Percentiles rank a stretch among this genome's conserved stretches.
These are phyloP conservation scores for Lucifuga dentata DNA, from an alignment of 2,113 vertebrate species.

Conservation along the genomic window DNA sequence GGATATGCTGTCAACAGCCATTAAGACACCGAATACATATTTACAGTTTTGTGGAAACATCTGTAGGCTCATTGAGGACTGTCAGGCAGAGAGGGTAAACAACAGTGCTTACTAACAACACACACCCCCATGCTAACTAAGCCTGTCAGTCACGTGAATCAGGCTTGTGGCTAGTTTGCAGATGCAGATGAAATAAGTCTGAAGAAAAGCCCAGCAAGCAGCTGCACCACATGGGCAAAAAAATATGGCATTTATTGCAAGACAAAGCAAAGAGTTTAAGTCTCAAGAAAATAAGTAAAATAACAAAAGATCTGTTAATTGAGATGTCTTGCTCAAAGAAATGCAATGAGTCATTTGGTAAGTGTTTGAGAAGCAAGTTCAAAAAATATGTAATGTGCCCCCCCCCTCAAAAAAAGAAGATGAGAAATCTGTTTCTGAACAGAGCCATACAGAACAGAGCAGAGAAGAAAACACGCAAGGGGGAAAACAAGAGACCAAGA, in stretches of 20 bases:
- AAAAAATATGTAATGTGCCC: slow-evolving; percentile 39
- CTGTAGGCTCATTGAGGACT: slow-evolving; percentile 55
- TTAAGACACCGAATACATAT: slow-evolving; percentile 57
- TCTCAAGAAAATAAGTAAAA: slow-evolving; percentile 25
- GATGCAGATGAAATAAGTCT: slow-evolving; percentile 47
- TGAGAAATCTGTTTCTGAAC: slow-evolving; percentile 40
- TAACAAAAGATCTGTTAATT: slow-evolving; percentile 59
- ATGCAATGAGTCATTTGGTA: slow-evolving; percentile 38
- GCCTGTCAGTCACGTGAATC: slow-evolving; percentile 61
- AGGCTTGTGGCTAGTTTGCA: slow-evolving; percentile 41
- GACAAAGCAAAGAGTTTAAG: slow-evolving; percentile 18
- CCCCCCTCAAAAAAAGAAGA: slow-evolving; percentile 10
- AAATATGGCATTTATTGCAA: slow-evolving; percentile 31
- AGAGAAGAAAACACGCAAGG: slow-evolving; percentile 42
- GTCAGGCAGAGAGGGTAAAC: slow-evolving; percentile 66
- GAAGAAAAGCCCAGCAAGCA: background rate
- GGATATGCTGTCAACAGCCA: slow-evolving; percentile 61
- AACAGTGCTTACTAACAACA: slow-evolving; percentile 60
- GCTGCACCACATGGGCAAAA: slow-evolving; percentile 6
- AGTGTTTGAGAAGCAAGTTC: slow-evolving; percentile 40
- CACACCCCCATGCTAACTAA: slow-evolving; percentile 50
- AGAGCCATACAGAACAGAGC: slow-evolving; percentile 6
- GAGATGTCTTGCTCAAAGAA: slow-evolving; percentile 56
- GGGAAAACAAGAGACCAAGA: slow-evolving; percentile 50
- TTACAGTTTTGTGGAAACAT: slow-evolving; percentile 69